Evolutionary conservation across 1,140 invertebrate species (phyloP).

Genomic region (Eulimnadia texana): DNA sequence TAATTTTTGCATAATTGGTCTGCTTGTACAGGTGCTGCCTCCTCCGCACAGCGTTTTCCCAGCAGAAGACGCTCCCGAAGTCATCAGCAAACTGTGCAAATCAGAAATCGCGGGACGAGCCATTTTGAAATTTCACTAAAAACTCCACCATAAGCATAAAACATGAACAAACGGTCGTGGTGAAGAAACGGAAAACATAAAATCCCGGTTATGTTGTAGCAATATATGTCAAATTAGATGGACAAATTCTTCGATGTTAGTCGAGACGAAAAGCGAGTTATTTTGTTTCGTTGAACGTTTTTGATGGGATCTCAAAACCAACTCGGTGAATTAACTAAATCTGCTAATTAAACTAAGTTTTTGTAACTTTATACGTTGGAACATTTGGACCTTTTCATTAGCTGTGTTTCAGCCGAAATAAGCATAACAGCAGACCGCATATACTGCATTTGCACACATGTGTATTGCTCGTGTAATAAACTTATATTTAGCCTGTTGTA

Average conservation of each 20-base stretch:
- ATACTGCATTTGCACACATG: no score
- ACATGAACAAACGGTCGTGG: not conserved
- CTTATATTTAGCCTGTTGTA: no score
- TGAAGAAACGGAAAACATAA: not conserved
- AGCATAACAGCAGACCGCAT: no score
- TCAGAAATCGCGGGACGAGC: conserved; percentile 73
- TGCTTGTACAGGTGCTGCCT: conserved; percentile 47
- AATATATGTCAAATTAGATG: not conserved
- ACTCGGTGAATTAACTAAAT: not conserved
- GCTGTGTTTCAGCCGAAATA: no score
- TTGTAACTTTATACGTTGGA: not conserved
- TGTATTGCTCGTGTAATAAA: no score
- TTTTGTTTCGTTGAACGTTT: not conserved
- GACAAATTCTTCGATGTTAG: no score
- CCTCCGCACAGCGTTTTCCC: conserved; percentile 74
- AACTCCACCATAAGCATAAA: not conserved
- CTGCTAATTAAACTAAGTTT: not conserved
- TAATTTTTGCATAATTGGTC: not conserved
- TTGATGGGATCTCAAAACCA: not conserved
- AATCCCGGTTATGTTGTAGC: not conserved
- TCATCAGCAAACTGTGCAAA: conserved; percentile 66
- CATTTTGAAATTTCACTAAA: conserved; percentile 51
- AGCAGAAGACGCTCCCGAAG: conserved; percentile 65
- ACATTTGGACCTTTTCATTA: not conserved
- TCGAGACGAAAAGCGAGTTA: not conserved